Base-by-base conservation (phyloP, 2,888 invertebrate genomes). In the Drosophila colorata region DNA sequence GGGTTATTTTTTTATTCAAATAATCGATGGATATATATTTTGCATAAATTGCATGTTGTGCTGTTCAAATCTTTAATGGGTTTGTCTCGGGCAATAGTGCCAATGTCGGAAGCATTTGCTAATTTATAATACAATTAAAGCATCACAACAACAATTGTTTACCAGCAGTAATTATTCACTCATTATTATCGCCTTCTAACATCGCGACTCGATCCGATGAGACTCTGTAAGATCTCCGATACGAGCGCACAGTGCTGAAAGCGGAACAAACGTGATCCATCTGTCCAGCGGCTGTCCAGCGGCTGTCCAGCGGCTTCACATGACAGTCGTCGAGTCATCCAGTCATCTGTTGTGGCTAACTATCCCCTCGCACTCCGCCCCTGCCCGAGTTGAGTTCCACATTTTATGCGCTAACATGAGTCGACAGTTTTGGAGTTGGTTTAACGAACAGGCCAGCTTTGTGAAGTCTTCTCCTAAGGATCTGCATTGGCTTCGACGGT, bases 211-310 rank as follows among this genome's bases (percentile, higher is more conserved):
- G 40, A 11, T 48, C 37, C 37, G 33, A 56, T 23, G 31, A 18
- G 48, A 53, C 80, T 57, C 61, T n/a, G n/a, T n/a, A 65, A 74
- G 43, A 66, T 68, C 49, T 46, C 35, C 40, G 44, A 58, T 61
- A 66, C 53, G 37, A 47, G 13, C 38, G 51, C 41, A n/a, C 46
- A 7, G 58, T 56, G 61, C 37, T 46, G 51, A 66, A 58, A 66
- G 67, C 73, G 71, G 57, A 56, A 64, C 67, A 60, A 66, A 72
- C 82, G 66, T 73, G 82, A 72, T 57, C 59, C 41, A 55, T 44
- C 61, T 49, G 67, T 23, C 51, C 20, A 23, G 16, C 35, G 64
- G 49, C 46, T 11, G n/a, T n/a, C n/a, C n/a, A n/a, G n/a, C n/a
- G n/a, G n/a, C n/a, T n/a, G 40, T 37, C 16, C 25, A 40, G 35